phyloP scores from a whole-genome alignment of 2,113 vertebrate genomes.

The Pao palembangensis region DNA sequence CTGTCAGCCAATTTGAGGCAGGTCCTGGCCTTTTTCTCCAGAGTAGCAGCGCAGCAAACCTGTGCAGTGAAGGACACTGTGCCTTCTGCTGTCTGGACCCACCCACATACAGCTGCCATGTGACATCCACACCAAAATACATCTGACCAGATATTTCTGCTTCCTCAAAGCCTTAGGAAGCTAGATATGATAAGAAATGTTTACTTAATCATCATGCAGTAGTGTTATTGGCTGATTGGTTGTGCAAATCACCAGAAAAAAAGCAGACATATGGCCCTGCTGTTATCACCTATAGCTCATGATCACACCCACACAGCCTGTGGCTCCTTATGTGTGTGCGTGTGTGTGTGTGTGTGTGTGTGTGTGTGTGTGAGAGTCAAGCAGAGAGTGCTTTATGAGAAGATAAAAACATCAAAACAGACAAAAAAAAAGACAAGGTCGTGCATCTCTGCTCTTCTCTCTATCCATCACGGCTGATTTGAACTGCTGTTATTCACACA shows the following conservation, averaged over 20 bases:
- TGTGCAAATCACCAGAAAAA: conserved; percentile 26
- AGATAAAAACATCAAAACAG: conserved; percentile 35
- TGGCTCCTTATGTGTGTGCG: conserved; percentile 28
- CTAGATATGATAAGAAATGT: not conserved
- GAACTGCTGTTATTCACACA: conserved; percentile 3
- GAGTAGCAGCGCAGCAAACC: conserved; percentile 32
- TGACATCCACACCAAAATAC: not conserved
- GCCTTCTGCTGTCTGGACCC: conserved; percentile 26
- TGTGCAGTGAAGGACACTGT: conserved; percentile 50
- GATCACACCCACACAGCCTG: conserved; percentile 55
- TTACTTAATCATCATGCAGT: not conserved
- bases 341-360: conserved; percentile 7
- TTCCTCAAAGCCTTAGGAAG: too few relatives aligned
- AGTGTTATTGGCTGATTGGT: conserved; percentile 10
- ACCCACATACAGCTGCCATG: conserved; percentile 6
- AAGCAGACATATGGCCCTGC: conserved; percentile 59
- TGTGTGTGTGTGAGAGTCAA: conserved; percentile 4
- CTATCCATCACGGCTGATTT: not conserved
- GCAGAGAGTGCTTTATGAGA: conserved; percentile 8
- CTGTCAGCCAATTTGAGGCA: conserved; percentile 41
- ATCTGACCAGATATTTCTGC: too few relatives aligned
- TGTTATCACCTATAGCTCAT: conserved; percentile 61
- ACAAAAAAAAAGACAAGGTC: conserved; percentile 24
- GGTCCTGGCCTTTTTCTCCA: conserved; percentile 29
- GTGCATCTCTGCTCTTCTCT: not conserved